Evolutionary conservation across 2,113 vertebrate species (phyloP), one percentile per base, ranked within the genome.

Genomic region (Chrysochloris asiatica): DNA sequence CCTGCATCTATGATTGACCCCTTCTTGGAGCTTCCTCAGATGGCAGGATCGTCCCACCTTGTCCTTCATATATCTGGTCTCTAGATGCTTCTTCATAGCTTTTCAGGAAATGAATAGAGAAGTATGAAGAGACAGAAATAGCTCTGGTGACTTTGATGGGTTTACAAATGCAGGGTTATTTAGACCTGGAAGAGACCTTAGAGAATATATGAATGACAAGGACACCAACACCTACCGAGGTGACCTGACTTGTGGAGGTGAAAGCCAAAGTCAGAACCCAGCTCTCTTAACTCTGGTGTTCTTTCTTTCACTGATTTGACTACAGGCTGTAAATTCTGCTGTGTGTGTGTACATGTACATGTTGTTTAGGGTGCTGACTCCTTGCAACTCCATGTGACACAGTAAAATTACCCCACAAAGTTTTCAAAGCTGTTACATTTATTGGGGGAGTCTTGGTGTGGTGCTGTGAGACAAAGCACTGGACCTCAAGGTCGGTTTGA

Each of bases 51-150:
- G 33, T 14, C 28, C 28, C 36, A 54, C 14, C 41, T 61, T 54
- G 36, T 4, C 59, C 30, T 81, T 86, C 56, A 41, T 30, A 33
- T 26, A 16, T 41, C 59, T 75, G 33, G 43, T 76, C 47, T 78
- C 45, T 24, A 47, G 80, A 19, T 63, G 77, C 14, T 47, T 91
- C 76, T 90, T 59, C 52, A 21, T 45, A 43, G 50, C 63, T 82
- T 59, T 91, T 50, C 76, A 89, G 56, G 83, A 92, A 93, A 63
- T 36, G 45, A 69, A 54, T 26, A 80, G 80, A 80, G 30, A 76
- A 50, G 50, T 63, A 22, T 9, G 17, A 26, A 36, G 13, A 11
- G 45, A 69, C 67, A 52, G 81, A 24, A 86, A 52, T n/a, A 79
- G 79, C 22, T 92, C 86, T 79, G 89, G 50, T 69, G 56, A 83